Evolutionary conservation across 2,888 invertebrate species (phyloP), one percentile per base, ranked within the genome.

Genomic region (Cantharis rustica): DNA sequence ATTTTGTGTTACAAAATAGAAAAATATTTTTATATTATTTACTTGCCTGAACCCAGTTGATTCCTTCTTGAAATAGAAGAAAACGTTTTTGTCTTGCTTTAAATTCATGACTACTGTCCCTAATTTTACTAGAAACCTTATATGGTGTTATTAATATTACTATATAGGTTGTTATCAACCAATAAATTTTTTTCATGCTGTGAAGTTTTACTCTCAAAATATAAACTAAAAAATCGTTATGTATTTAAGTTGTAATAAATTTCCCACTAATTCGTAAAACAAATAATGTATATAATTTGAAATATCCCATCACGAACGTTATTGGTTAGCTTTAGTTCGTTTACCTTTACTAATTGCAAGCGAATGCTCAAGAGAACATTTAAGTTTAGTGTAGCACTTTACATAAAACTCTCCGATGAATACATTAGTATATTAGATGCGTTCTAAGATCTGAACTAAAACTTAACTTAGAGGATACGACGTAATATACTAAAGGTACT

Each of bases 41-140:
- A 92, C 92, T 83, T 89, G 92, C 92, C 90, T 92, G 91, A 66
- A 92, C 89, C 88, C 91, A 89, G 71, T 91, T 91, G 5, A 90
- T 89, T 64, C 91, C 92, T 80, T 90, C 89, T 10, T 91, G 90
- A 84, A 90, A 92, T n/a, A 92, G 89, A 71, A 92, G 88, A 82
- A 90, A 91, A 75, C 92, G 87, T 81, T 88, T 90, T 77, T 90
- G 89, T 78, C 92, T 87, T 3, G 84, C 80, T 69, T 82, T 72
- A 5, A 86, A 72, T 68, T 81, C 82, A 61, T 78, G 75, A 63
- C 72, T 79, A 0, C 74, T 75, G 27, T 76, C 75, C 63, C 75
- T 70, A 15, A 75, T 63, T 71, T 70, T 69, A 26, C 61, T n/a
- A 10, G 31, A 69, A 0, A 26, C 17, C 68, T 70, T 10, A 23